Conservation (phyloP, 1,140 invertebrate species). For the Phenacoccus solenopsis region DNA sequence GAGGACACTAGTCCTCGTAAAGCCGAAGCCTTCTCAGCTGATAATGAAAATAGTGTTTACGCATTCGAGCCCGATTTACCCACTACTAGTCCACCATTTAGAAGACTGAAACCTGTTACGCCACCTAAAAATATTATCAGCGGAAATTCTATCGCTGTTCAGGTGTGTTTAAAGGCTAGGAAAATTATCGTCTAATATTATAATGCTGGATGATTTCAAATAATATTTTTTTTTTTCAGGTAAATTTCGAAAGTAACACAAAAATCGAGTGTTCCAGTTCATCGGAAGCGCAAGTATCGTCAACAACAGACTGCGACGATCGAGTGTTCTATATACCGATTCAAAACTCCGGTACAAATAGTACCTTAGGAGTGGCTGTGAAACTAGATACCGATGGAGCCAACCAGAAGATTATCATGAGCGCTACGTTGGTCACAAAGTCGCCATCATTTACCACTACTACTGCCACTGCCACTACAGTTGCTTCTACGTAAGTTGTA, state of each 20-base stretch:
- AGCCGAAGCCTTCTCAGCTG: slow-evolving; percentile 48
- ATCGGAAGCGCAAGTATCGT: slow-evolving; percentile 32
- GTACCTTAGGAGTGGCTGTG: slow-evolving; percentile 44
- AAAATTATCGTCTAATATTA: too few species aligned
- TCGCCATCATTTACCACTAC: slow-evolving; percentile 35
- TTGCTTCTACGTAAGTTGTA: neutral
- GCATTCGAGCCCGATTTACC: slow-evolving; percentile 49
- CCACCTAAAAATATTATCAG: slow-evolving; percentile 21
- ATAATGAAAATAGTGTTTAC: slow-evolving; percentile 56
- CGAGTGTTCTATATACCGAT: slow-evolving; percentile 57
- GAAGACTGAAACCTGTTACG: slow-evolving; percentile 31
- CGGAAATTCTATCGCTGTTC: slow-evolving; percentile 44
- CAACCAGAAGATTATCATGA: slow-evolving; percentile 48
- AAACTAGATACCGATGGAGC: slow-evolving; percentile 50
- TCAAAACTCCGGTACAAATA: slow-evolving; percentile 39
- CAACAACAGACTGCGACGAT: slow-evolving; percentile 33
- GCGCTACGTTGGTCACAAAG: slow-evolving; percentile 53
- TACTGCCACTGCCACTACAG: neutral
- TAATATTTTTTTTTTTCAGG: slow-evolving; percentile 18
- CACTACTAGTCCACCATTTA: slow-evolving; percentile 41
- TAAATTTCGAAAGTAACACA: slow-evolving; percentile 24
- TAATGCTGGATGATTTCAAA: neutral
- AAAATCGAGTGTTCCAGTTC: slow-evolving; percentile 39
- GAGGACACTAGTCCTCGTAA: slow-evolving; percentile 35
- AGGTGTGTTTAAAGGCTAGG: slow-evolving; percentile 37